Evolutionary conservation across 2,888 invertebrate genomes (phyloP).

Genomic region (Drosophila engyochracea): DNA sequence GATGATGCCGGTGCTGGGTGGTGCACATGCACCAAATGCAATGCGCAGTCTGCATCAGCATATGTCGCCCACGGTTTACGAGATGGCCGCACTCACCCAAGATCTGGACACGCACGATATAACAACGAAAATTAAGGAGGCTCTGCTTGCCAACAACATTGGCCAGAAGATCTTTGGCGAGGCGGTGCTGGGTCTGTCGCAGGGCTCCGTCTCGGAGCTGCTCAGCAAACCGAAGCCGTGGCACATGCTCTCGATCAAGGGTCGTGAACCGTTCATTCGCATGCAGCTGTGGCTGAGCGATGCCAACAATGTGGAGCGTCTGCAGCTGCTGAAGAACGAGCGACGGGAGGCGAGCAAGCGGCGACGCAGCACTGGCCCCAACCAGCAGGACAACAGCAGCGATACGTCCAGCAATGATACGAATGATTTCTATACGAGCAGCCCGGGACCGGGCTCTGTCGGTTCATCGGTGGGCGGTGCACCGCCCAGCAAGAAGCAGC

Average conservation of each 20-base stretch:
- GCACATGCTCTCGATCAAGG: conserved; percentile 99
- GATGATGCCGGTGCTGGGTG: conserved; percentile 88
- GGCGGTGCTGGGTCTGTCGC: conserved; percentile 97
- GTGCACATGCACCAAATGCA: conserved; percentile 89
- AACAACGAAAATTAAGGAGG: conserved; percentile 98
- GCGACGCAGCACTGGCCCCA: conserved; percentile 92
- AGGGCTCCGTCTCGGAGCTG: conserved; percentile 98
- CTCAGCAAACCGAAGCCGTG: conserved; percentile 99
- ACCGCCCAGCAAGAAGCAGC: conserved; percentile 96
- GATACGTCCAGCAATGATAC: conserved; percentile 96
- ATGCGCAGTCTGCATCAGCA: conserved; percentile 92
- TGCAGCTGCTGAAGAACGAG: conserved; percentile 96
- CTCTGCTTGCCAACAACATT: conserved; percentile 97
- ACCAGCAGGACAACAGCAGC: conserved; percentile 93
- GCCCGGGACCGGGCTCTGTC: conserved; percentile 89
- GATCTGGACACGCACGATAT: conserved; percentile 98
- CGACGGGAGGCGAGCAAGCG: conserved; percentile 96
- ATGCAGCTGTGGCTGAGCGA: conserved; percentile 99
- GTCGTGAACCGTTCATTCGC: conserved; percentile 97
- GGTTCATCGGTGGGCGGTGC: conserved; percentile 87
- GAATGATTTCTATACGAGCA: conserved; percentile 94
- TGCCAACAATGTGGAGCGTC: conserved; percentile 96
- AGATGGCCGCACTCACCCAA: conserved; percentile 98
- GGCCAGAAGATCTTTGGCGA: conserved; percentile 99
- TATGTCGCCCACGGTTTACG: conserved; percentile 97